These are phyloP conservation scores for Chauna torquata DNA, from an alignment of 2,113 vertebrate genomes.

Conservation along the genomic window DNA sequence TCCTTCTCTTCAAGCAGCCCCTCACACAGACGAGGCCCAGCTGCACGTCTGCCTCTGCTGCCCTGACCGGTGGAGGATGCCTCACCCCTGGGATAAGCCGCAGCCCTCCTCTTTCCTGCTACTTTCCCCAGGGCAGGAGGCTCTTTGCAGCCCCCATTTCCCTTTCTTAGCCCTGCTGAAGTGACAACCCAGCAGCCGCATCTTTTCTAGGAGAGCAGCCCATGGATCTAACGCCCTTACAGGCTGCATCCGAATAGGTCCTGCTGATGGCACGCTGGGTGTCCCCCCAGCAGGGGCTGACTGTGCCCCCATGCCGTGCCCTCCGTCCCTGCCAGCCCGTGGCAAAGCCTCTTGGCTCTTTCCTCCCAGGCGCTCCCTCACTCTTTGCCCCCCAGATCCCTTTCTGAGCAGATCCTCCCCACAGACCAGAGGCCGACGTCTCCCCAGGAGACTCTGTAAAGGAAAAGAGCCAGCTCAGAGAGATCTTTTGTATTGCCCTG, in stretches of 20 bases:
- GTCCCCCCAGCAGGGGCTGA: not conserved
- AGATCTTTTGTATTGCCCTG: not conserved
- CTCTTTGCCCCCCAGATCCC: not conserved
- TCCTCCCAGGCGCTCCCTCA: not conserved
- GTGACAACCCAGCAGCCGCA: not conserved
- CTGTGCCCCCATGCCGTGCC: not conserved
- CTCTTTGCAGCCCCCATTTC: not conserved
- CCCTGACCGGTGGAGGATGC: not conserved
- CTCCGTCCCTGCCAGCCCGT: not conserved
- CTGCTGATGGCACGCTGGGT: not conserved
- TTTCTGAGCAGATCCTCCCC: not conserved
- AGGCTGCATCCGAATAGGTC: not conserved
- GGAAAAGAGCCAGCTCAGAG: not conserved
- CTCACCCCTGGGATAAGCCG: not conserved
- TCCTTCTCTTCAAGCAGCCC: not conserved
- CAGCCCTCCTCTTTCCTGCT: not conserved
- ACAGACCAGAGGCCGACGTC: not conserved
- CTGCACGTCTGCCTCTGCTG: not conserved
- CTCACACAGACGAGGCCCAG: not conserved
- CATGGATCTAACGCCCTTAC: not conserved
- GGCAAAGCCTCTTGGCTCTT: not conserved
- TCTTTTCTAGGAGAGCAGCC: not conserved
- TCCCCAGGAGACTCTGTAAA: not conserved
- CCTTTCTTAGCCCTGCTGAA: not conserved
- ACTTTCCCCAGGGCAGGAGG: not conserved